Base-by-base conservation (phyloP, 2,888 invertebrate genomes). In the Andricus quercusramuli region DNA sequence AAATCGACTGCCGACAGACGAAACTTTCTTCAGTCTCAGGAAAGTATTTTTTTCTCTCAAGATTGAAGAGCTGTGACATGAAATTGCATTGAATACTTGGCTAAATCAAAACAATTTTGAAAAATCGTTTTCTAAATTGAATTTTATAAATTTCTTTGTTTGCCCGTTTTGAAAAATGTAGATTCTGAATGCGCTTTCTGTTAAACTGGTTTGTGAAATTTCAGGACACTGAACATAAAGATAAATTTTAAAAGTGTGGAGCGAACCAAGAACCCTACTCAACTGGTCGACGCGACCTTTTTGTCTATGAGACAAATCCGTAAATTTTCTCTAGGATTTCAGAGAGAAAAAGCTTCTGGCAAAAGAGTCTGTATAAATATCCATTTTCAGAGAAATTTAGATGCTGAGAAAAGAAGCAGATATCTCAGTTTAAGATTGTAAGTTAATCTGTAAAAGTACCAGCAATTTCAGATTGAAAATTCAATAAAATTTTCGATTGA, bases 1-100 rank as follows among this genome's bases (percentile, higher is more conserved):
- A 74, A 74, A 74, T 74, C 37, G 74, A 59, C 22, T 74, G 56
- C 20, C 32, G 74, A 37, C 51, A 56, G 51, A n/a, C 4, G 32
- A 74, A 59, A 56, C 37, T 59, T 74, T 74, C 56, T 74, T 56
- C 32, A 74, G 56, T 74, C 37, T 74, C 6, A 56, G 22, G 2
- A 37, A 37, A 59, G 56, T 51, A 74, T 37, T 74, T 56, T 37
- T 74, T 74, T 74, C 32, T 47, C 32, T 51, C 13, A 74, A 56
- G 56, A 47, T 29, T 47, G 17, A 68, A 74, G 32, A 56, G 51
- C 29, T 29, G 5, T 47, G 32, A 32, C 32, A 6, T 32, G 56
- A 37, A 56, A 74, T 56, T 56, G 56, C 51, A 74, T 32, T 32
- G 13, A 32, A 8, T n/a, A 32, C 20, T 32, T 15, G 32, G 6